Percentiles rank a stretch among this genome's conserved stretches.
Evolutionary conservation across 1,140 invertebrate species (phyloP).

Genomic region (Papilio aristodemus): DNA sequence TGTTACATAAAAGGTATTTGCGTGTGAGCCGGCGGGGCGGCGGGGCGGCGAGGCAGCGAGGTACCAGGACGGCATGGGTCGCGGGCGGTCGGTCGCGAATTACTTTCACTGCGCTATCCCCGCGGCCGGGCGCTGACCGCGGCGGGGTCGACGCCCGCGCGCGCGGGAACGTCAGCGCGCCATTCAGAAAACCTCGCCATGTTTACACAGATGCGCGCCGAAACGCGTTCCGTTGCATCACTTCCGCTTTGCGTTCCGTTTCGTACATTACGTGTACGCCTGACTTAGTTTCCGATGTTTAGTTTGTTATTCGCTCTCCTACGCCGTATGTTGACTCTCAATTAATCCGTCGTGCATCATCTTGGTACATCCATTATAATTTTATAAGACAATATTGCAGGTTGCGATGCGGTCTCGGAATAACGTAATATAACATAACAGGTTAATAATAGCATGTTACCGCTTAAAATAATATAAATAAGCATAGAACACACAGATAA

Average conservation of each 20-base stretch:
- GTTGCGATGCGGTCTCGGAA: neutral
- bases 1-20: slow-evolving; percentile 3
- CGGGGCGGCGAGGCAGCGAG: slow-evolving; percentile 44
- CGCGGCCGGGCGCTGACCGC: slow-evolving; percentile 69
- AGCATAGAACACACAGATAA: slow-evolving; percentile 45
- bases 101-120: slow-evolving; percentile 79
- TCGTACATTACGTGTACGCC: slow-evolving; percentile 37
- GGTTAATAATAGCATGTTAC: slow-evolving; percentile 39
- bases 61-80: slow-evolving; percentile 69
- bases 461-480: slow-evolving; percentile 43
- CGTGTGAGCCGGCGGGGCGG: neutral
- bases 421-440: slow-evolving; percentile 23
- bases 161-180: slow-evolving; percentile 71
- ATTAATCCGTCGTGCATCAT: neutral
- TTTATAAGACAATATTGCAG: neutral
- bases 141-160: slow-evolving; percentile 70
- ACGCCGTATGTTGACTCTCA: neutral
- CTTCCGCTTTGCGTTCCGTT: slow-evolving; percentile 74
- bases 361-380: neutral
- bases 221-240: slow-evolving; percentile 75
- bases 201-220: slow-evolving; percentile 79
- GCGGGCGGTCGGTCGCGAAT: slow-evolving; percentile 73
- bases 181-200: slow-evolving; percentile 77
- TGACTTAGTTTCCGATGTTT: slow-evolving; percentile 28
- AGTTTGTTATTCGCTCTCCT: neutral